phyloP scores from a whole-genome alignment of 1,140 invertebrate species.

The Eurosta solidaginis region DNA sequence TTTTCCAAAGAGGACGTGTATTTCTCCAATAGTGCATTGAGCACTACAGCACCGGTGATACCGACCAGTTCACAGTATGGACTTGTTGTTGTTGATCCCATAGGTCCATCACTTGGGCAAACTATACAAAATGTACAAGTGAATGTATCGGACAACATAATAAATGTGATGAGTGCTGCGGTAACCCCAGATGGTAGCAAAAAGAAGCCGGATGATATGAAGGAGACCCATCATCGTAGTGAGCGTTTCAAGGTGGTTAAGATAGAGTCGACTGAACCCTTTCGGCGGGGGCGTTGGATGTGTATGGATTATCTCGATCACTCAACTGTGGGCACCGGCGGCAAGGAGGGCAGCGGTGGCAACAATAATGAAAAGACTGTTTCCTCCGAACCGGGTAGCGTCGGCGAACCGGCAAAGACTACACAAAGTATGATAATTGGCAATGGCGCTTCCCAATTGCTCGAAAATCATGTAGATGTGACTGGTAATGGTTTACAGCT shows the following conservation, averaged over 20 bases:
- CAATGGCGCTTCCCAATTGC: conserved; percentile 36
- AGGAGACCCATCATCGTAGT: conserved; percentile 76
- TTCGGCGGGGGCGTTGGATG: conserved; percentile 90
- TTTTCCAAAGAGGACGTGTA: conserved; percentile 82
- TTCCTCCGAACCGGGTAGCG: conserved; percentile 40
- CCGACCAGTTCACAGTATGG: conserved; percentile 84
- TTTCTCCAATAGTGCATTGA: conserved; percentile 73
- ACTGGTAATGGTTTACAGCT: conserved; percentile 47
- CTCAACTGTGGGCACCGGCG: conserved; percentile 55
- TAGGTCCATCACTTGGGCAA: conserved; percentile 43
- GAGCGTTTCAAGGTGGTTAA: conserved; percentile 95
- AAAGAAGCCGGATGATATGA: conserved; percentile 68
- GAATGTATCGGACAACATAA: conserved; percentile 67
- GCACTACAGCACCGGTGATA: conserved; percentile 80
- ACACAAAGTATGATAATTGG: conserved; percentile 58
- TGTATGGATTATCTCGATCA: conserved; percentile 96
- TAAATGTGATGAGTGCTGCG: conserved; percentile 68
- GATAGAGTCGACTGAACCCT: conserved; percentile 93
- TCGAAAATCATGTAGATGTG: conserved; percentile 51
- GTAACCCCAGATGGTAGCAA: conserved; percentile 60
- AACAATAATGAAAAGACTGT: conserved; percentile 37
- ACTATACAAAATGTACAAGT: conserved; percentile 65
- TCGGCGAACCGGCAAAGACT: conserved; percentile 45
- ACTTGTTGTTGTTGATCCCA: conserved; percentile 74
- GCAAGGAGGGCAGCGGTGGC: conserved; percentile 34